Evolutionary conservation across 1,140 invertebrate species (phyloP).

Genomic region (Drosophila busckii): DNA sequence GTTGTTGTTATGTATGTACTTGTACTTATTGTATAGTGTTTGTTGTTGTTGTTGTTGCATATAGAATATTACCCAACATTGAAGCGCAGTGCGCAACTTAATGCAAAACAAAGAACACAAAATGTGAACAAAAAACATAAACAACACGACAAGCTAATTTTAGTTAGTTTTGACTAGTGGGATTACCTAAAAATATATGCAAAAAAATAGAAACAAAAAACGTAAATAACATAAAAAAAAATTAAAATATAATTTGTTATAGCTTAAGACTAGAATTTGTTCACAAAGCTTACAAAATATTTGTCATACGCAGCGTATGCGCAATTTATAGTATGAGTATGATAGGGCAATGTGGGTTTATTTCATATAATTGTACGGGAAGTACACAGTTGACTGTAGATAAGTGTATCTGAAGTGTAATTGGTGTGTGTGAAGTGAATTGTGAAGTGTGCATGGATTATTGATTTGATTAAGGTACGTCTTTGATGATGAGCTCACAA

Average conservation of each 20-base stretch:
- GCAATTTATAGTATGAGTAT: conserved; percentile 28
- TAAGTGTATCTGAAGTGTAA: conserved; percentile 23
- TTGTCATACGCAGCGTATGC: conserved; percentile 37
- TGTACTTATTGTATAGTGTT: conserved; percentile 15
- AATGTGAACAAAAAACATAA: conserved; percentile 54
- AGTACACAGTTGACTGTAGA: conserved; percentile 56
- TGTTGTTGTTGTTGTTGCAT: conserved; percentile 33
- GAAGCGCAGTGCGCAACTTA: conserved; percentile 40
- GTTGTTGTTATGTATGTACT: too few relatives aligned
- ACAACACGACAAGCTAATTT: conserved; percentile 57
- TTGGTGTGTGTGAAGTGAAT: conserved; percentile 7
- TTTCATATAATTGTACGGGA: conserved; percentile 13
- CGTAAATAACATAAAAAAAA: conserved; percentile 27
- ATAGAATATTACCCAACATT: too few relatives aligned
- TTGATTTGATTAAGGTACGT: conserved; percentile 21
- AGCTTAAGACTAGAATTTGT: neutral
- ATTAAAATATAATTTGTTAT: conserved; percentile 13
- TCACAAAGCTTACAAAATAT: neutral
- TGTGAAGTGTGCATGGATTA: conserved; percentile 18
- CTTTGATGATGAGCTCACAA: conserved; percentile 45
- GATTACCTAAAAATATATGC: conserved; percentile 75
- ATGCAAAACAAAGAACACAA: conserved; percentile 58
- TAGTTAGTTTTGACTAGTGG: conserved; percentile 78
- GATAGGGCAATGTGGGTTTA: conserved; percentile 25
- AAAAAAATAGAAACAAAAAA: conserved; percentile 35